Evolutionary conservation across 2,888 invertebrate genomes (phyloP).

Genomic region (Branchellion lobata): DNA sequence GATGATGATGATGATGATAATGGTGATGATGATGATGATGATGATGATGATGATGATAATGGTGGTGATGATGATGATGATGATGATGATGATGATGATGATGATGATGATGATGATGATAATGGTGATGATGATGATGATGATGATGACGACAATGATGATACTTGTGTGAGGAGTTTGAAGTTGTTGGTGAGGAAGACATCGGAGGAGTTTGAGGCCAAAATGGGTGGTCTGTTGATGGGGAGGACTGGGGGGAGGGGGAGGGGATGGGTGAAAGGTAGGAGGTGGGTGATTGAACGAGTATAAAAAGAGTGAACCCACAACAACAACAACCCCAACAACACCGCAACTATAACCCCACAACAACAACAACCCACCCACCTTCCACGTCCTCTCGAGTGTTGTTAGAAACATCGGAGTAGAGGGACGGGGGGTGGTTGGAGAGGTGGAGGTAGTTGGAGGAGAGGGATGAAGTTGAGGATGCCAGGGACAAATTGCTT

Average conservation of each 20-base stretch:
- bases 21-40: conserved; percentile 43
- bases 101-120: conserved; percentile 32
- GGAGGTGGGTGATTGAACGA: background rate
- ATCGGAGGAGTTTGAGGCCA: conserved; percentile 5
- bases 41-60: conserved; percentile 41
- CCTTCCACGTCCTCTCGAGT: no score
- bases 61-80: conserved; percentile 39
- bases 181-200: conserved; percentile 1
- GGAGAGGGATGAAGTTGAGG: background rate
- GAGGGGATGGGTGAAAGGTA: background rate
- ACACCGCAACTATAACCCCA: no score
- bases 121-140: background rate
- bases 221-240: background rate
- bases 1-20: conserved; percentile 36
- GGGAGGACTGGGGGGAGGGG: background rate
- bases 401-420: no score
- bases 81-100: conserved; percentile 41
- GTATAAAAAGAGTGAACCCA: no score
- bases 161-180: conserved; percentile 22
- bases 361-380: no score
- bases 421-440: no score
- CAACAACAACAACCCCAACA: no score
- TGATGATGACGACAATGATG: background rate
- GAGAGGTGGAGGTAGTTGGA: background rate
- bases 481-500: background rate